These are phyloP conservation scores for Augiades crinisus DNA, from an alignment of 2,888 invertebrate genomes.

Conservation along the genomic window DNA sequence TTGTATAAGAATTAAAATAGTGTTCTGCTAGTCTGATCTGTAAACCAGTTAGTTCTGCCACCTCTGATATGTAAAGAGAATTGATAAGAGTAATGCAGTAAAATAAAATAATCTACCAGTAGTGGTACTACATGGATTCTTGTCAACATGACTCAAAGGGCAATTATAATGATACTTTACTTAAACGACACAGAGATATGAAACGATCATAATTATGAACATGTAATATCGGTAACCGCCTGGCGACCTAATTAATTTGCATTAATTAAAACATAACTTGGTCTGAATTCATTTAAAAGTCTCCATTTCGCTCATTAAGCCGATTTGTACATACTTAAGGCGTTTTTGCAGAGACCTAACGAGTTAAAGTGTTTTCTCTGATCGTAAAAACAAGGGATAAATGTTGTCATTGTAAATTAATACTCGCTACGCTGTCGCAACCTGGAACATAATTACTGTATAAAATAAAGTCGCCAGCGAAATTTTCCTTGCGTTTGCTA, in stretches of 20 bases:
- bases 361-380: not conserved
- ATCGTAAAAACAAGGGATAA: not conserved
- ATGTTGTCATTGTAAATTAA: not conserved
- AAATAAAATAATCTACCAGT: no score
- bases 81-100: no score
- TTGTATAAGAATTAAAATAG: no score
- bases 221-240: constrained; percentile 13
- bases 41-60: no score
- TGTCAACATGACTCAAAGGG: constrained; percentile 15
- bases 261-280: constrained; percentile 20
- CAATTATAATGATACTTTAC: constrained; percentile 22
- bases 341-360: not conserved
- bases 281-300: constrained; percentile 11
- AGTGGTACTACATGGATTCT: not conserved
- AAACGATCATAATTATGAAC: constrained; percentile 19
- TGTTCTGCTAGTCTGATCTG: no score
- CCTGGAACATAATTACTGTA: no score
- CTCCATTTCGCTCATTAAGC: not conserved
- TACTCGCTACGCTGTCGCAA: no score
- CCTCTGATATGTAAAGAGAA: no score
- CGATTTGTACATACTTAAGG: not conserved
- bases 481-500: no score
- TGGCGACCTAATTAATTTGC: constrained; percentile 25
- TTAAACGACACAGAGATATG: constrained; percentile 7
- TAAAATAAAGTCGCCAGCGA: no score